phyloP scores from a whole-genome alignment of 1,140 invertebrate species.

The Melipona quadrifasciata region DNA sequence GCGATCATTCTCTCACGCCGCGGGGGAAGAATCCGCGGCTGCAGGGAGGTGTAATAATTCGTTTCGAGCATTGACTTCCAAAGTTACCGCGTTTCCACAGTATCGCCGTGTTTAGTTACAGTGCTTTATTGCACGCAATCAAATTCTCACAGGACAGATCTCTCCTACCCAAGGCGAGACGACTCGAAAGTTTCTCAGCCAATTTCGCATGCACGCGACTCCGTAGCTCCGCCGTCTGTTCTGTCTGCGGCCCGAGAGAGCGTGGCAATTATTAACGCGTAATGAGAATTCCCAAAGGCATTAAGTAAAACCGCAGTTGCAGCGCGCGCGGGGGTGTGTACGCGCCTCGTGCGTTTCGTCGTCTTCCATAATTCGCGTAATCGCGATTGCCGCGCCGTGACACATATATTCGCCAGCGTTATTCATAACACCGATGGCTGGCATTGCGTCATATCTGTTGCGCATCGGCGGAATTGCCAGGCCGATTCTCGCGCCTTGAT shows the following conservation, averaged over 20 bases:
- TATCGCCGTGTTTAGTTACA: neutral
- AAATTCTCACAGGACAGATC: neutral
- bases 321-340: no score
- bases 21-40: neutral
- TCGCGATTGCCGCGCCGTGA: slow-evolving; percentile 44
- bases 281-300: slow-evolving; percentile 49
- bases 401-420: slow-evolving; percentile 43
- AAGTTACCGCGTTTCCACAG: neutral
- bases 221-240: no score
- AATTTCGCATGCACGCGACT: neutral
- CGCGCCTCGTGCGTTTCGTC: neutral
- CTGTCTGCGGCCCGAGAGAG: no score
- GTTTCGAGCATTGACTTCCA: neutral
- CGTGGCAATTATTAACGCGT: neutral
- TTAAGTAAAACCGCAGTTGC: slow-evolving; percentile 40
- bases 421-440: slow-evolving; percentile 23
- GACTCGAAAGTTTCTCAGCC: neutral
- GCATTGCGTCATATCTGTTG: slow-evolving; percentile 20
- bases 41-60: neutral
- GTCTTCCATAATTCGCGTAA: slow-evolving; percentile 36
- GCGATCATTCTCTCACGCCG: neutral
- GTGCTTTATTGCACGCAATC: neutral
- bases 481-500: slow-evolving; percentile 37
- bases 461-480: slow-evolving; percentile 50
- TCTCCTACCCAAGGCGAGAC: neutral